These are phyloP conservation scores for Ypsolopha scabrella DNA, from an alignment of 2,888 invertebrate species.

Conservation along the genomic window DNA sequence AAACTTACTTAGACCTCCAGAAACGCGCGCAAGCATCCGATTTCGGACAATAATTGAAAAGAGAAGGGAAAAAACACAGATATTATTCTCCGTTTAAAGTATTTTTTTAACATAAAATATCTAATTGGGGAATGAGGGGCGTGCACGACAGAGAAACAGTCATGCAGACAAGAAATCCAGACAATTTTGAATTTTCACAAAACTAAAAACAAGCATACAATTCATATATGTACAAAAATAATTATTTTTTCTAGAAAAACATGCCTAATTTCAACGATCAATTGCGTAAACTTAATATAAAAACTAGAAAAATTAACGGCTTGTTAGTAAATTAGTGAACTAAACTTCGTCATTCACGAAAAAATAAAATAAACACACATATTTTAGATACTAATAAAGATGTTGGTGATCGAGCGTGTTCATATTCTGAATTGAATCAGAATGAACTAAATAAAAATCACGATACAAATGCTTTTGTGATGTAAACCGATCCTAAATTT, in stretches of 20 bases:
- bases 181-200: conserved; percentile 15
- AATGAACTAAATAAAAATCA: too few relatives aligned
- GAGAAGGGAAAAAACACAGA: conserved; percentile 44
- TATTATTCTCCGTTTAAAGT: conserved; percentile 43
- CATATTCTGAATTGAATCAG: too few relatives aligned
- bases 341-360: not conserved
- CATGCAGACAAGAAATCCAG: conserved; percentile 22
- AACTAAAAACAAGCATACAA: conserved; percentile 17
- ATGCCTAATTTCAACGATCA: conserved; percentile 21
- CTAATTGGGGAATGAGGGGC: conserved; percentile 14
- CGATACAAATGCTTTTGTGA: too few relatives aligned
- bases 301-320: conserved; percentile 8
- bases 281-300: conserved; percentile 13
- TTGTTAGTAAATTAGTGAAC: not conserved
- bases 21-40: conserved; percentile 61
- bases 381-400: not conserved
- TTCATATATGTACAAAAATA: conserved; percentile 12
- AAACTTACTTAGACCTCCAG: conserved; percentile 67
- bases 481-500: too few relatives aligned
- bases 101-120: conserved; percentile 8
- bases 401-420: not conserved
- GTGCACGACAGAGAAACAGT: conserved; percentile 26
- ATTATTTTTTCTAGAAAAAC: conserved; percentile 20
- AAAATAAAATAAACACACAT: not conserved
- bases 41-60: conserved; percentile 59